Evolutionary conservation across 2,888 invertebrate species (phyloP), one percentile per base, ranked within the genome.

Genomic region (Xanthostigma xanthostigma): DNA sequence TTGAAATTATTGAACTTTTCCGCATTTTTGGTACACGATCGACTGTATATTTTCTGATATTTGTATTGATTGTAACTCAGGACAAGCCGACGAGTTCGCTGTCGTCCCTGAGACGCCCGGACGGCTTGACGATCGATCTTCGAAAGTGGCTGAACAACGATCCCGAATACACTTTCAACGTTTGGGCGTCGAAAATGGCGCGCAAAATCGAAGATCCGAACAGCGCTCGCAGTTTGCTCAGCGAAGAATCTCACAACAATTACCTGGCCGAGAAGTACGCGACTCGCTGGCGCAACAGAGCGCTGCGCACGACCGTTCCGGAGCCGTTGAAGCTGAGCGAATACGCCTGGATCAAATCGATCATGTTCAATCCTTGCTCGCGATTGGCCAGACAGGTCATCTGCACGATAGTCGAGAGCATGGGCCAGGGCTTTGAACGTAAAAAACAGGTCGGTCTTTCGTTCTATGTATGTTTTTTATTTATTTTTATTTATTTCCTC

Each of bases 281-380:
- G 1, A 69, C 71, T 45, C 73, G 78, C 11, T 90, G 89, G 89
- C 69, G 74, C 39, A 60, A 64, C 27, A 63, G 61, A 44, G 52
- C 57, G 10, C 56, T 56, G 42, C 55, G 51, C 8, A 38, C 49
- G n/a, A 53, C 53, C 2, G 76, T 76, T 42, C 71, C 75, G 57
- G 72, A 76, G 1, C 73, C 74, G 1, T 64, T 84, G 44, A 73
- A 75, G 27, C 65, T 85, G 14, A 75, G 78, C 41, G 79, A 81
- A 56, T 78, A 81, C 39, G 81, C 84, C 0, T 95, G 95, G 95
- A 71, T 95, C 51, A 84, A 89, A 55, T 84, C 86, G n/a, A 85
- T 94, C 8, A 74, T 95, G 58, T 95, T 95, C 67, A 92, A 92
- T 68, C 82, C 89, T 0, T 89, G 90, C 62, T 94, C 93, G 0